Conservation (phyloP, 2,113 vertebrate species). For the Anoplopoma fimbria region DNA sequence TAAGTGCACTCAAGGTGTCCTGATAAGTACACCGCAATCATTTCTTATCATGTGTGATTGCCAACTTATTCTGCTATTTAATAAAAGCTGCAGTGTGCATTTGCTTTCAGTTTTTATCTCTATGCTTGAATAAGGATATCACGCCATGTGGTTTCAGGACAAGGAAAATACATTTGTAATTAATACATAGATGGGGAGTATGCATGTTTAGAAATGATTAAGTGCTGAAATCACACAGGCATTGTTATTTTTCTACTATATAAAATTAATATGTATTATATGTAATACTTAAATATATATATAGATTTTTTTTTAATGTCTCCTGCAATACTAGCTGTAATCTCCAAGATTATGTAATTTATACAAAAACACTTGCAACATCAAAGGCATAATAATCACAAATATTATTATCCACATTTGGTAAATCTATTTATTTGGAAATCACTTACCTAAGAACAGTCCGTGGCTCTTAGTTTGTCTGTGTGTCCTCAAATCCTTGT, state of each 20-base stretch:
- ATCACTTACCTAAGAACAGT: neutral
- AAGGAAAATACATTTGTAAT: neutral
- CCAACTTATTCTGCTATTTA: neutral
- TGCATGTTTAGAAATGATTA: neutral
- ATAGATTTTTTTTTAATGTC: neutral
- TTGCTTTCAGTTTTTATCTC: constrained; percentile 3
- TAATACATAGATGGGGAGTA: neutral
- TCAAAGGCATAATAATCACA: neutral
- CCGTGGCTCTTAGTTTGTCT: neutral
- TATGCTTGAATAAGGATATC: neutral
- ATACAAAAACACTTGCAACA: neutral
- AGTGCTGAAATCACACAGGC: neutral
- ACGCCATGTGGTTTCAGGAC: neutral
- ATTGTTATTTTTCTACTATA: neutral
- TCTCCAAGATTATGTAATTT: neutral
- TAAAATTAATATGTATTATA: neutral
- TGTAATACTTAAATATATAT: neutral
- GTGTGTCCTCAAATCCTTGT: neutral
- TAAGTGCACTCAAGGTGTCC: neutral
- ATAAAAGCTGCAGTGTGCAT: neutral
- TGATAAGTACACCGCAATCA: neutral
- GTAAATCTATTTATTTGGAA: neutral
- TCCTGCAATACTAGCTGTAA: neutral
- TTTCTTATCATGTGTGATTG: neutral
- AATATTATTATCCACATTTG: neutral